A percentile compares a stretch with the other conserved stretches of the same genome.
phyloP scores from a whole-genome alignment of 2,113 vertebrate genomes.

The Catagonus wagneri region DNA sequence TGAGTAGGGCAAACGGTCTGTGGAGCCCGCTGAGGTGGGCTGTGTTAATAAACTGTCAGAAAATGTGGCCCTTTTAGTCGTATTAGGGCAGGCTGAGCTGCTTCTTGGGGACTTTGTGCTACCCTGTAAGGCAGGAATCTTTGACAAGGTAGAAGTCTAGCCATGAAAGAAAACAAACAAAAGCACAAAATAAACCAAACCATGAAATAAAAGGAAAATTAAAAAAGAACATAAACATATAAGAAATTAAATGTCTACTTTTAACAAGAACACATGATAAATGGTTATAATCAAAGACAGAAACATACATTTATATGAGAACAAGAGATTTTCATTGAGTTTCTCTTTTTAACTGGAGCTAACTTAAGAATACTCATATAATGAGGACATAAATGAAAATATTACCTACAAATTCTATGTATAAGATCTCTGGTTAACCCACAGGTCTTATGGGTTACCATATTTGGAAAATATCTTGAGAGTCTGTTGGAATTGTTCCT shows the following conservation, averaged over 20 bases:
- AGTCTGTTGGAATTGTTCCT: background rate
- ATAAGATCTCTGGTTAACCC: background rate
- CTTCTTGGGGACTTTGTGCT: conserved; percentile 89
- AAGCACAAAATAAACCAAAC: conserved; percentile 85
- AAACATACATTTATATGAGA: conserved; percentile 29
- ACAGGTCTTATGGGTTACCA: background rate
- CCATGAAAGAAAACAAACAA: conserved; percentile 88
- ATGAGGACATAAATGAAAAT: conserved; percentile 1
- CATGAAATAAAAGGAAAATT: conserved; percentile 82
- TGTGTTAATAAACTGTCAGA: conserved; percentile 88
- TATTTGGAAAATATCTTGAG: background rate
- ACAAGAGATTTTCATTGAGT: background rate
- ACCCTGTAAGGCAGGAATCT: conserved; percentile 94
- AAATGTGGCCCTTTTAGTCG: conserved; percentile 87
- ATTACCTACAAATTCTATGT: conserved; percentile 8
- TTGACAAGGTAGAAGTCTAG: conserved; percentile 93
- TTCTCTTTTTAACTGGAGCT: background rate
- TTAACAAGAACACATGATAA: conserved; percentile 49
- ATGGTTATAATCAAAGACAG: conserved; percentile 28
- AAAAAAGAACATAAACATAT: conserved; percentile 64
- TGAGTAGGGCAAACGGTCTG: conserved; percentile 86
- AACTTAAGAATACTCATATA: conserved; percentile 10
- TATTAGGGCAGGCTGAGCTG: conserved; percentile 90
- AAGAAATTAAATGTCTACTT: conserved; percentile 55
- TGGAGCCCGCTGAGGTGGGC: conserved; percentile 88